A percentile compares a stretch with the other conserved stretches of the same genome.
Conservation (phyloP, 2,113 vertebrate genomes). For the Chloropsis cyanopogon region DNA sequence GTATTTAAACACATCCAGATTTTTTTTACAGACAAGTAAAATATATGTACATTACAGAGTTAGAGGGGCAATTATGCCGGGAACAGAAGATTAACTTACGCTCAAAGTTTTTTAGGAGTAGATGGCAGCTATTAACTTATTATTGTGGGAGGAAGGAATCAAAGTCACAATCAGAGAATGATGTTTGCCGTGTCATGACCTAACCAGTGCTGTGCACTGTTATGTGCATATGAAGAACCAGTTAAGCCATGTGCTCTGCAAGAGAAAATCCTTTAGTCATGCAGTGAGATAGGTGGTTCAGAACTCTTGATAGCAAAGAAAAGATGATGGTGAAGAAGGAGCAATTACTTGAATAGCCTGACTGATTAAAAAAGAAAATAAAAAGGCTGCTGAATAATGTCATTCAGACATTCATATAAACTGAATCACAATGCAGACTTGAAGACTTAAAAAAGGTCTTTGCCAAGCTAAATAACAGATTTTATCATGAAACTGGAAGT, state of each 20-base stretch:
- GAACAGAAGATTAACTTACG: conserved; percentile 51
- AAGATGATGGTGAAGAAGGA: neutral
- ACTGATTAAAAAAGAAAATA: neutral
- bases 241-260: neutral
- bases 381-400: neutral
- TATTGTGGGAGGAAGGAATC: conserved; percentile 55
- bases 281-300: neutral
- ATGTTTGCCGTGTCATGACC: conserved; percentile 19
- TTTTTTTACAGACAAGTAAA: neutral
- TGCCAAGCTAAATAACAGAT: neutral
- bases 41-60: neutral
- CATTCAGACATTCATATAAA: neutral
- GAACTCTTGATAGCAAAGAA: neutral
- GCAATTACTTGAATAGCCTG: neutral
- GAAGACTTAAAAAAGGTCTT: neutral
- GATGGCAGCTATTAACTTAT: conserved; percentile 52
- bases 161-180: conserved; percentile 28
- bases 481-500: neutral
- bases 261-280: neutral
- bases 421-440: neutral
- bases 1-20: conserved; percentile 31
- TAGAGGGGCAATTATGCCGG: conserved; percentile 24
- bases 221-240: neutral
- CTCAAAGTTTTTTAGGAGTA: conserved; percentile 37
- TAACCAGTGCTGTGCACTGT: neutral